Conservation (phyloP, 2,797 vertebrate genomes). For the Pseudochirops cupreus region DNA sequence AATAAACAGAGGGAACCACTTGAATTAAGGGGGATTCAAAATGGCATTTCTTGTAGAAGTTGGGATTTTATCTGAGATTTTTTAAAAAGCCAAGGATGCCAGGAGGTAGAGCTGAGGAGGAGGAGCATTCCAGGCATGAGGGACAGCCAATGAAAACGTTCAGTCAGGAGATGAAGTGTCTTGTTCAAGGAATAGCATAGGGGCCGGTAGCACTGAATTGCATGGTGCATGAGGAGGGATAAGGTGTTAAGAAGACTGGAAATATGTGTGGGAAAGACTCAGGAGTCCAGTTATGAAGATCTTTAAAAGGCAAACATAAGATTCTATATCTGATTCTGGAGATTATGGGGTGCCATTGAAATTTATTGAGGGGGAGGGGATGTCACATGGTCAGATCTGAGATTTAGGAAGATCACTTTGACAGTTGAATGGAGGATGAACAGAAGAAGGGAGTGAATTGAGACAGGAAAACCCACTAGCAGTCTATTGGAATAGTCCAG, state of each 20-base stretch:
- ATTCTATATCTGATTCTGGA: background rate
- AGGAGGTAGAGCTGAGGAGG: background rate
- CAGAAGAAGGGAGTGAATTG: background rate
- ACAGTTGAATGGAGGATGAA: background rate
- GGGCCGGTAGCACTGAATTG: background rate
- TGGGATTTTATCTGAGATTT: background rate
- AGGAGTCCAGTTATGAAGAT: background rate
- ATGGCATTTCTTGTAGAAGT: background rate
- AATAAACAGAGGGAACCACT: background rate
- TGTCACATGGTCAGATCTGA: background rate
- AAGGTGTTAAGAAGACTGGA: background rate
- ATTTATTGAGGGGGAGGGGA: background rate
- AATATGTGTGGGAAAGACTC: background rate
- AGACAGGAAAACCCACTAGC: no score
- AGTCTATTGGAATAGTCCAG: background rate
- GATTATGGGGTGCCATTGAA: background rate
- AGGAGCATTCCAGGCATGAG: background rate
- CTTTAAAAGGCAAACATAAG: background rate
- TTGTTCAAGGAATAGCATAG: background rate
- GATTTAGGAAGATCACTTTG: background rate
- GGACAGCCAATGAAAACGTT: background rate
- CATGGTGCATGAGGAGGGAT: background rate
- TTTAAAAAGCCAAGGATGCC: background rate
- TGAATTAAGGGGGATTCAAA: background rate
- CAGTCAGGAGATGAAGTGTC: background rate